Evolutionary conservation across 2,888 invertebrate genomes (phyloP), one percentile per base, ranked within the genome.

Genomic region (Timandra comae): DNA sequence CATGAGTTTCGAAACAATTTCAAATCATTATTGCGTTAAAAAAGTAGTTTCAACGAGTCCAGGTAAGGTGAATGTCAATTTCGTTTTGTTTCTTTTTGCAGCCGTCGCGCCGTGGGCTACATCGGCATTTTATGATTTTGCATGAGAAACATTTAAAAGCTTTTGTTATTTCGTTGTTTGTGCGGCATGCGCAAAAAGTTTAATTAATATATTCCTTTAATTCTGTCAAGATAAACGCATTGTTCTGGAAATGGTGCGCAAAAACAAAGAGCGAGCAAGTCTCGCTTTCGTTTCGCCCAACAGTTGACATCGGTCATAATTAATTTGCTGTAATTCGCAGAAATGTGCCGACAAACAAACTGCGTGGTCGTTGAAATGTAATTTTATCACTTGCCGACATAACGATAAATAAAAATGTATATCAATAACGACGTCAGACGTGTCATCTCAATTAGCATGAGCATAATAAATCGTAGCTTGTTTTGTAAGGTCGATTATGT

Each of bases 271-370:
- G n/a, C n/a, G n/a, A 71, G 67, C 55, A 46, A 45, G 46, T 39
- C 52, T 45, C 48, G 50, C 49, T 38, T 53, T 53, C 58, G 42
- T 45, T 54, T 27, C 41, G 52, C 52, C 56, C n/a, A 56, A 38
- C 45, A 6, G 20, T 41, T 39, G 56, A 63, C 72, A 65, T 72
- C 59, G 62, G 59, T 67, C 66, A 72, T 77, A 78, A 82, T 81
- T 82, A 81, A 84, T 84, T 16, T 81, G 71, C 68, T 55, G 56
- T 59, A 63, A 56, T 81, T 81, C 80, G 68, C 65, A 71, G 80
- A 81, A 79, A 75, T 72, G 65, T 60, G 65, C 59, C 56, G 53
- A 58, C 64, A 69, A 66, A 73, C 65, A 71, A 68, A 67, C 56
- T 59, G 52, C 62, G 61, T 57, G 61, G 50, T 52, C 62, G 56